Percentiles rank a stretch among this genome's conserved stretches.
These are phyloP conservation scores for Agelas oroides DNA, from an alignment of 37 sponge, comb jelly and placozoan genomes.

Conservation along the genomic window DNA sequence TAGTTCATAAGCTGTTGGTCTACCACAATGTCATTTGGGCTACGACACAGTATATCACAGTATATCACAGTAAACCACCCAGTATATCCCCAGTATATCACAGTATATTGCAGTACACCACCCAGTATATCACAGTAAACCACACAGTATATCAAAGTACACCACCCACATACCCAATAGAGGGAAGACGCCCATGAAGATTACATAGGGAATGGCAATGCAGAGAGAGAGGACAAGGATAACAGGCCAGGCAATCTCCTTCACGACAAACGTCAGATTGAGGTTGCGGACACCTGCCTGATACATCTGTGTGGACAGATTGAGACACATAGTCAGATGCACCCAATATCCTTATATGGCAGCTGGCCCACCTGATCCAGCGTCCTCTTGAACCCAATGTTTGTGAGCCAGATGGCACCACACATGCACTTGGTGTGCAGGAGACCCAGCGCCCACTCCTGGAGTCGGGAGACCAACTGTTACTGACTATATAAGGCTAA, in stretches of 20 bases:
- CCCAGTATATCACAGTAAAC: too few relatives aligned
- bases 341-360: too few relatives aligned
- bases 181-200: conserved; percentile 57
- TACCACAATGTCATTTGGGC: too few relatives aligned
- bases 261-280: conserved; percentile 73
- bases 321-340: too few relatives aligned
- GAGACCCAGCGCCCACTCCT: conserved; percentile 98
- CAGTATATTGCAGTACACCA: too few relatives aligned
- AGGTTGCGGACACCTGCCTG: conserved; percentile 88
- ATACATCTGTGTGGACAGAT: too few relatives aligned
- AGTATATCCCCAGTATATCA: too few relatives aligned
- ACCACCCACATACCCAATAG: conserved; percentile 25
- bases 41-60: too few relatives aligned
- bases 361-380: conserved; percentile 75
- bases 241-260: conserved; percentile 84
- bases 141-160: neutral
- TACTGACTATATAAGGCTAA: too few relatives aligned
- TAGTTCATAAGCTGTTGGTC: too few relatives aligned
- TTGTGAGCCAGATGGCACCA: conserved; percentile 92
- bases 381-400: conserved; percentile 78
- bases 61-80: too few relatives aligned
- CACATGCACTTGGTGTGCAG: conserved; percentile 92
- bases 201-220: conserved; percentile 68
- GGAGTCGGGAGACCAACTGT: too few relatives aligned
- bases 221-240: conserved; percentile 61